These are phyloP conservation scores for Erpornis zantholeuca DNA, from an alignment of 2,113 vertebrate species.

Conservation along the genomic window DNA sequence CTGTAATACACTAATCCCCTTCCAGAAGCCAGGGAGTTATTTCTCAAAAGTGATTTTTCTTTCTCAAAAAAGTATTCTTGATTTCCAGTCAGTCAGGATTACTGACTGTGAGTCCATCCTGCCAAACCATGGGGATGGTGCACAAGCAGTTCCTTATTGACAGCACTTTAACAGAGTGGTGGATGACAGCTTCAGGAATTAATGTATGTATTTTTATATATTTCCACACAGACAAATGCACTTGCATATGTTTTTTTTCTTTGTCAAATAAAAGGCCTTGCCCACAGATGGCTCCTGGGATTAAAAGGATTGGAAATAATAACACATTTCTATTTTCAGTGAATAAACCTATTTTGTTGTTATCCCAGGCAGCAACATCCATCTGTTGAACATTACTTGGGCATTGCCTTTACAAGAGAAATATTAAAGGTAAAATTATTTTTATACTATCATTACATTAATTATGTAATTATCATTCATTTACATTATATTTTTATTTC, in stretches of 20 bases:
- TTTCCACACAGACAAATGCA: background rate
- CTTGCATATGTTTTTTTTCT: background rate
- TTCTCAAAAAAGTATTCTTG: background rate
- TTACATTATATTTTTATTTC: background rate
- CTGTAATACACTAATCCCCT: background rate
- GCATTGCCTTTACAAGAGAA: slow-evolving; percentile 80
- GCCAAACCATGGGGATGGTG: background rate
- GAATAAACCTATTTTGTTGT: slow-evolving; percentile 71
- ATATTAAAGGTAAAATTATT: slow-evolving; percentile 82
- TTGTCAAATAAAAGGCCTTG: background rate
- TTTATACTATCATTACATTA: background rate
- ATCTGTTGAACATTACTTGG: slow-evolving; percentile 86
- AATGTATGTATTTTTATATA: background rate
- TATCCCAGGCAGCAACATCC: slow-evolving; percentile 85
- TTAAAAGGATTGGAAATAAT: slow-evolving; percentile 7
- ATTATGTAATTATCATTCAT: background rate
- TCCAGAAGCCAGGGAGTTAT: background rate
- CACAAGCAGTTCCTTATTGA: background rate
- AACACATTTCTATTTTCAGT: background rate
- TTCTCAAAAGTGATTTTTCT: background rate
- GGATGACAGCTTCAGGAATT: background rate
- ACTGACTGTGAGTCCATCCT: background rate
- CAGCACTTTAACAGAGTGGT: background rate
- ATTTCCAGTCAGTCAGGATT: background rate
- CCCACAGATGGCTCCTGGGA: background rate